Conservation (phyloP, 35 echinoderm and acorn worm species). For the Heliocidaris tuberculata region DNA sequence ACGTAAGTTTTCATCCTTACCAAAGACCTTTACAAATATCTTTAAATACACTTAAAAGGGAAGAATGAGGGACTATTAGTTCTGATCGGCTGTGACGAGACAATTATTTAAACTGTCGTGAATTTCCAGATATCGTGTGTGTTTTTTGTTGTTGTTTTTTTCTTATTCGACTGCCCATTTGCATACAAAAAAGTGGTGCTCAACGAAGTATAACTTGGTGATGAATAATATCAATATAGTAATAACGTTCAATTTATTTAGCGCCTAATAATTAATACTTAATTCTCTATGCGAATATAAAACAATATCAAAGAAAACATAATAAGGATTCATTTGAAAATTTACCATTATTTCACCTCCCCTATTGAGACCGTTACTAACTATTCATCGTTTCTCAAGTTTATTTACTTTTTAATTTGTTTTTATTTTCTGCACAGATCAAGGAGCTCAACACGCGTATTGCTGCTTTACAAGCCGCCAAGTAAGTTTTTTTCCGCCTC, state of each 20-base stretch:
- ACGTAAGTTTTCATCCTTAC: background rate
- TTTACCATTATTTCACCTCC: no score
- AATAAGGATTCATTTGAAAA: no score
- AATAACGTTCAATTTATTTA: no score
- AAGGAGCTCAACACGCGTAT: constrained; percentile 22
- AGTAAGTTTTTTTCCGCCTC: background rate
- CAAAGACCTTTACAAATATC: background rate
- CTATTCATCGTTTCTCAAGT: background rate
- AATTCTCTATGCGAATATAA: no score
- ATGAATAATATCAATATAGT: background rate
- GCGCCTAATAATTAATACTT: no score
- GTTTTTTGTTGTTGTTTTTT: background rate
- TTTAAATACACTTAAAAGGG: background rate
- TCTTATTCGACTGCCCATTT: background rate
- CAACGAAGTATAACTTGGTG: no score
- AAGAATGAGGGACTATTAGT: background rate
- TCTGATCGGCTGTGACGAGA: background rate
- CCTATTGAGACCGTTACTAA: no score
- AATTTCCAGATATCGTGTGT: background rate
- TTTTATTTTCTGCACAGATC: background rate
- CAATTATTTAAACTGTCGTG: background rate
- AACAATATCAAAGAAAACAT: no score
- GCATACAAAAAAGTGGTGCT: background rate
- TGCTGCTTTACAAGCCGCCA: background rate
- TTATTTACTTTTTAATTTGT: background rate